These are phyloP conservation scores for Eupsilia transversa DNA, from an alignment of 2,888 invertebrate genomes.

Conservation along the genomic window DNA sequence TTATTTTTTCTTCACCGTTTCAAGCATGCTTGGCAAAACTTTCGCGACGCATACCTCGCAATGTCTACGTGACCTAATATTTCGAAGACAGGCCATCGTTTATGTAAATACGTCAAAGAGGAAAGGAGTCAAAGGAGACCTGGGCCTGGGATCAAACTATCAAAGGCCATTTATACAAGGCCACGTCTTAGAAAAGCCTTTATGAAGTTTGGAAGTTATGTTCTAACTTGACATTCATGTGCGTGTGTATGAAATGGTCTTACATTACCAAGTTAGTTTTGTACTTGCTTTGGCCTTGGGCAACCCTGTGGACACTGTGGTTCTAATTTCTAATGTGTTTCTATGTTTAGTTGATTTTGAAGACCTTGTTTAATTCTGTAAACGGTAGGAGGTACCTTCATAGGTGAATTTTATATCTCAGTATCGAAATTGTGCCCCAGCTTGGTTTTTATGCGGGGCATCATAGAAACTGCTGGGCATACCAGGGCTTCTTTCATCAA, in stretches of 20 bases:
- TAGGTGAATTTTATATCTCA: neutral
- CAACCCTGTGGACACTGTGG: too few relatives aligned
- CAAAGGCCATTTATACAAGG: conserved; percentile 45
- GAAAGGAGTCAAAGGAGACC: conserved; percentile 37
- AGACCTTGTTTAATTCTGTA: neutral
- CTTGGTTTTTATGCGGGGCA: neutral
- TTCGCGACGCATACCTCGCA: neutral
- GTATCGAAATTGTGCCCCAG: too few relatives aligned
- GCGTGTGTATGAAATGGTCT: conserved; percentile 11
- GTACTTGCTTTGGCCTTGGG: neutral
- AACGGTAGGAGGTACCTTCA: too few relatives aligned
- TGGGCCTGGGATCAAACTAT: conserved; percentile 28
- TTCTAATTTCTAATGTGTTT: neutral
- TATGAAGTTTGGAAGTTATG: conserved; percentile 48
- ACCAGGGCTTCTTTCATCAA: neutral
- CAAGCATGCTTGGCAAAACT: neutral
- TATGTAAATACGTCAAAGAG: conserved; percentile 51
- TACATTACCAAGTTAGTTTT: neutral
- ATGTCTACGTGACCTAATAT: neutral
- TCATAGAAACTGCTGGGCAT: neutral
- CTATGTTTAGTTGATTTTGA: neutral
- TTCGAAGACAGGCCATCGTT: conserved; percentile 14
- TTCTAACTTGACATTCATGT: conserved; percentile 29
- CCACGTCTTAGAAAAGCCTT: conserved; percentile 43
- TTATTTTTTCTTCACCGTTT: neutral